Conservation (phyloP, 2,888 invertebrate species). For the Cactoblastis cactorum region DNA sequence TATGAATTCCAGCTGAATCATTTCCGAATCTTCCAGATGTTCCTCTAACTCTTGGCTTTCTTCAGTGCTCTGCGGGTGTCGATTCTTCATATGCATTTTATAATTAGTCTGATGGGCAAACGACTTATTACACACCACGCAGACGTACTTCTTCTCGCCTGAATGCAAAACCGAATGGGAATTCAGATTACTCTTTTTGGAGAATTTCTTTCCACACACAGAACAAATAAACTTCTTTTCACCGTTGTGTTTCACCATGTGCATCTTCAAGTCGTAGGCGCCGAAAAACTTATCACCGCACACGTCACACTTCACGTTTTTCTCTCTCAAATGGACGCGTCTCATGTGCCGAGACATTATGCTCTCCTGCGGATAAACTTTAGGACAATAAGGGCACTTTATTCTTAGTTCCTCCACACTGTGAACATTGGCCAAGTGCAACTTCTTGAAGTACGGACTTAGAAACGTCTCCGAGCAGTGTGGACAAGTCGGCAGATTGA, state of each 20-base stretch:
- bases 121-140: slow-evolving; percentile 74
- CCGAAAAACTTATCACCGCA: slow-evolving; percentile 70
- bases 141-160: slow-evolving; percentile 69
- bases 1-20: slow-evolving; percentile 52
- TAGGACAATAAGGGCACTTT: slow-evolving; percentile 69
- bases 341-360: slow-evolving; percentile 81
- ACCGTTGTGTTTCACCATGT: slow-evolving; percentile 76
- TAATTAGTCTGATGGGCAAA: slow-evolving; percentile 67
- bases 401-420: slow-evolving; percentile 67
- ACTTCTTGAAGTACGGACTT: slow-evolving; percentile 64
- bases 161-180: slow-evolving; percentile 80
- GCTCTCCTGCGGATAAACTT: slow-evolving; percentile 73
- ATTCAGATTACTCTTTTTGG: slow-evolving; percentile 80
- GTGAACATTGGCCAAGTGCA: slow-evolving; percentile 65
- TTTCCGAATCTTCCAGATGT: slow-evolving; percentile 39
- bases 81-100: slow-evolving; percentile 47
- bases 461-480: slow-evolving; percentile 68
- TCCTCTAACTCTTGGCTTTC: slow-evolving; percentile 25
- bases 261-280: slow-evolving; percentile 65
- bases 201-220: slow-evolving; percentile 79
- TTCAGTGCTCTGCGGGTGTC: slow-evolving; percentile 37
- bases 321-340: slow-evolving; percentile 74
- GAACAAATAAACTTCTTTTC: slow-evolving; percentile 79
- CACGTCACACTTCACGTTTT: slow-evolving; percentile 66
- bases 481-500: slow-evolving; percentile 58